A percentile compares a stretch with the other conserved stretches of the same genome.
Conservation (phyloP, 2,888 invertebrate species). For the Stictocephala bisonia region DNA sequence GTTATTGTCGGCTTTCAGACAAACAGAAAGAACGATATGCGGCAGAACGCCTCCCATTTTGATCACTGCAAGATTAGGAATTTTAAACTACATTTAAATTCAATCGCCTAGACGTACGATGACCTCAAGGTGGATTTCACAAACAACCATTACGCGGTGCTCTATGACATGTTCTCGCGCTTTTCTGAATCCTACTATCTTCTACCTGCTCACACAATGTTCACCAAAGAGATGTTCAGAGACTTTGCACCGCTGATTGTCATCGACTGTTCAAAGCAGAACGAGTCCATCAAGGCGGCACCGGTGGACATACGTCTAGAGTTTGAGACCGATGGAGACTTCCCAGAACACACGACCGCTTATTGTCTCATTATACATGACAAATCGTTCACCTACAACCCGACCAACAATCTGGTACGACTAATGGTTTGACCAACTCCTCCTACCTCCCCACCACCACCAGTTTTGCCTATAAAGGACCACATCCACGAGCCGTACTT, state of each 20-base stretch:
- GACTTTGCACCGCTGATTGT: conserved; percentile 52
- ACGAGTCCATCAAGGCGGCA: conserved; percentile 57
- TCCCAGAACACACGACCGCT: conserved; percentile 57
- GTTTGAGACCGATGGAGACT: conserved; percentile 56
- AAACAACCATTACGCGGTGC: conserved; percentile 56
- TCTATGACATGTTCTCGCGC: conserved; percentile 59
- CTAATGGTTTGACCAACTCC: conserved; percentile 45
- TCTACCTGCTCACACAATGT: conserved; percentile 58
- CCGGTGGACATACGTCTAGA: conserved; percentile 59
- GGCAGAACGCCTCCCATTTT: no score
- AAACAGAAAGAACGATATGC: no score
- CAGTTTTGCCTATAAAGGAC: neutral
- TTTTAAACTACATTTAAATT: conserved; percentile 63
- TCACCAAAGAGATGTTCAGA: conserved; percentile 54
- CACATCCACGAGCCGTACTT: no score
- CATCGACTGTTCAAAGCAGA: conserved; percentile 47
- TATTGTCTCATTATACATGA: conserved; percentile 58
- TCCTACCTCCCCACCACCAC: neutral
- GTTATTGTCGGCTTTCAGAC: no score
- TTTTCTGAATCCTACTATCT: conserved; percentile 53
- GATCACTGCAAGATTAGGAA: no score
- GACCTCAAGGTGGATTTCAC: conserved; percentile 59
- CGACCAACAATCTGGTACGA: conserved; percentile 53
- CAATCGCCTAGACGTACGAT: conserved; percentile 62
- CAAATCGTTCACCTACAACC: conserved; percentile 56